These are phyloP conservation scores for Sycophaga agraensis DNA, from an alignment of 1,140 invertebrate species.

Conservation along the genomic window DNA sequence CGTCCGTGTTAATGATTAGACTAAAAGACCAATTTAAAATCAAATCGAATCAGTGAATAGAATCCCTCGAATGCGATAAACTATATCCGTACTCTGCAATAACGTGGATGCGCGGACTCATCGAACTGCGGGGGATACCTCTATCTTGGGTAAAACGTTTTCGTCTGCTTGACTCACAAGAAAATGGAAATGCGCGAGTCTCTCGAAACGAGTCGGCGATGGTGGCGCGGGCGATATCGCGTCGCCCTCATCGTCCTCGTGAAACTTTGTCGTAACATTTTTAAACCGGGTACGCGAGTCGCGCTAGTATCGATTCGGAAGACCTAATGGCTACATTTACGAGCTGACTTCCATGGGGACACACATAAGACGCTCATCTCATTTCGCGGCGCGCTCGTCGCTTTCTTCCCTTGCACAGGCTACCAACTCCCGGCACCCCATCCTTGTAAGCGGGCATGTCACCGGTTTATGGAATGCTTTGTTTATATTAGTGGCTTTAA, in stretches of 20 bases:
- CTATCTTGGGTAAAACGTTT: not conserved
- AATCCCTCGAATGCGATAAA: too few species aligned
- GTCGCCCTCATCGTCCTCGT: not conserved
- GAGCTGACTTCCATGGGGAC: conserved; percentile 20
- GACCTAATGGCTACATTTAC: conserved; percentile 32
- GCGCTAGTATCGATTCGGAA: conserved; percentile 23
- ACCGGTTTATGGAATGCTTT: not conserved
- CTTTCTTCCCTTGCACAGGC: too few species aligned
- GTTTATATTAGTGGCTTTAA: too few species aligned
- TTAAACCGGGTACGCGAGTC: conserved; percentile 1
- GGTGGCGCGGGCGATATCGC: not conserved
- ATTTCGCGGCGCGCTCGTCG: not conserved
- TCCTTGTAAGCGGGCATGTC: not conserved
- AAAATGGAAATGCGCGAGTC: not conserved
- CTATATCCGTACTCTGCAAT: too few species aligned
- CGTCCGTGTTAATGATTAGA: too few species aligned
- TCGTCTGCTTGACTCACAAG: not conserved
- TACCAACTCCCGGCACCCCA: too few species aligned
- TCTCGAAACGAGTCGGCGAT: too few species aligned
- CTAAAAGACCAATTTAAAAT: too few species aligned
- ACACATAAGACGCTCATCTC: conserved; percentile 26
- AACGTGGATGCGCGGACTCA: too few species aligned
- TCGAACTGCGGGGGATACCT: too few species aligned
- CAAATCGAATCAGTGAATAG: too few species aligned
- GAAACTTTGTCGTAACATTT: conserved; percentile 29